A percentile compares a stretch with the other conserved stretches of the same genome.
phyloP scores from a whole-genome alignment of 2,797 vertebrate genomes.

The Girardinus metallicus region DNA sequence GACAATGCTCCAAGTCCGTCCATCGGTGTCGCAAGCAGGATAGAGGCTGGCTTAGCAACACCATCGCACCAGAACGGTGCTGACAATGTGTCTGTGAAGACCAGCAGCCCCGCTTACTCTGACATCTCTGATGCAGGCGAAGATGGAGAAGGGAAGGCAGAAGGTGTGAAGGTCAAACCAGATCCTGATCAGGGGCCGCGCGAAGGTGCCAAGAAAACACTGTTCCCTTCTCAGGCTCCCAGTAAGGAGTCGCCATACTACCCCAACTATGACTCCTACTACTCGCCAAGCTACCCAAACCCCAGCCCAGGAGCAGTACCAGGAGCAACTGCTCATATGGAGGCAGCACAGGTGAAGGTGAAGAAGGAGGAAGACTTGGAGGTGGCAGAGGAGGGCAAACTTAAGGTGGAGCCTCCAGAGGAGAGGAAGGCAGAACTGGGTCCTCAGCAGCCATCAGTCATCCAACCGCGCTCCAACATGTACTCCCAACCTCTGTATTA shows the following conservation, averaged over 20 bases:
- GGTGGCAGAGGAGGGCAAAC: conserved; percentile 81
- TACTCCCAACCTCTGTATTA: conserved; percentile 99
- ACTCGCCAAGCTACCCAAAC: conserved; percentile 93
- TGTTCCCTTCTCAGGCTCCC: conserved; percentile 89
- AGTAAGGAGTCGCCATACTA: conserved; percentile 96
- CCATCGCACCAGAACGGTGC: conserved; percentile 93
- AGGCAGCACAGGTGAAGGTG: conserved; percentile 80
- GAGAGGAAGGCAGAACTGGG: conserved; percentile 91
- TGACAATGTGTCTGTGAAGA: conserved; percentile 95
- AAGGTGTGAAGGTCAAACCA: conserved; percentile 88
- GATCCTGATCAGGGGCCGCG: conserved; percentile 88
- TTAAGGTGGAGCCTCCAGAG: conserved; percentile 88
- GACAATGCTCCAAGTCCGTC: conserved; percentile 98
- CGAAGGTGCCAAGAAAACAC: conserved; percentile 94
- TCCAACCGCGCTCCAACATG: conserved; percentile 96
- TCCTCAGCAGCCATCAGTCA: conserved; percentile 90
- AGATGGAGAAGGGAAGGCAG: conserved; percentile 93
- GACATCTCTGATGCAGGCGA: conserved; percentile 98
- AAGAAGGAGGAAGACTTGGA: conserved; percentile 89
- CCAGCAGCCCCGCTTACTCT: conserved; percentile 96
- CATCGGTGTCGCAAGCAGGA: conserved; percentile 90
- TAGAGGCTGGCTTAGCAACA: conserved; percentile 85
- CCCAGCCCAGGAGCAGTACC: conserved; percentile 88
- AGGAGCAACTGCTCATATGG: conserved; percentile 70
- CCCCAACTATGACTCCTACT: conserved; percentile 91